These are phyloP conservation scores for Archegozetes longisetosus DNA, from an alignment of 1,140 invertebrate genomes.

Conservation along the genomic window DNA sequence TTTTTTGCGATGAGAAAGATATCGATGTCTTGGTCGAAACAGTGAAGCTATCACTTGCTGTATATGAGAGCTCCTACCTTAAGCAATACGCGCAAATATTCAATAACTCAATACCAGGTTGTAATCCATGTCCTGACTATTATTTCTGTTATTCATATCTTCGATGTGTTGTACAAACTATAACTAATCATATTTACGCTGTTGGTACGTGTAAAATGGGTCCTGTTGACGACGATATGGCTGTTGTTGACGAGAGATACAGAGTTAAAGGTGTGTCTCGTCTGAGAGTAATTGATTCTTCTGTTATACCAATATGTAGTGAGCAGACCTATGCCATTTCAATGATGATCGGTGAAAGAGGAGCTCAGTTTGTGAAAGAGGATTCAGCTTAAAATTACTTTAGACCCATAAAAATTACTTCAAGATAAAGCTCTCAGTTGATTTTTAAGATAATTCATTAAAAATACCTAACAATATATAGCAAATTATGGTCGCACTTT, in stretches of 20 bases:
- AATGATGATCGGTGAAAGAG: conserved; percentile 40
- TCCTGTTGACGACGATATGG: conserved; percentile 41
- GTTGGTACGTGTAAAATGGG: conserved; percentile 76
- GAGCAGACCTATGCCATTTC: conserved; percentile 39
- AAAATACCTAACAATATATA: too few species aligned
- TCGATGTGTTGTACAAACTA: conserved; percentile 50
- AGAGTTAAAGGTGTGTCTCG: conserved; percentile 18
- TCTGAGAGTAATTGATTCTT: conserved; percentile 21
- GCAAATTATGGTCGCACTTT: too few species aligned
- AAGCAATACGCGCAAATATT: not conserved
- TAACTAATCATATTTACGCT: conserved; percentile 59
- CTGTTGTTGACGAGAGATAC: conserved; percentile 42
- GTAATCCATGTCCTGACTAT: conserved; percentile 48
- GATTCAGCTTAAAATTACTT: too few species aligned
- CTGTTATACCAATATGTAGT: conserved; percentile 28
- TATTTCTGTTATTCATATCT: conserved; percentile 49
- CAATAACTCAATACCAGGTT: conserved; percentile 36
- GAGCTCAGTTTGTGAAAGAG: conserved; percentile 35
- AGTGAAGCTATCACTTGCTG: conserved; percentile 4
- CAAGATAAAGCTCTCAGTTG: too few species aligned
- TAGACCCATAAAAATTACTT: too few species aligned
- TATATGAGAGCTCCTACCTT: conserved; percentile 7
- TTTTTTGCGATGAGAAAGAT: conserved; percentile 46
- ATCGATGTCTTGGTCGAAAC: conserved; percentile 28
- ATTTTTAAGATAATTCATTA: too few species aligned